Conservation (phyloP, 2,797 vertebrate species). For the Euphonia xanthogaster region DNA sequence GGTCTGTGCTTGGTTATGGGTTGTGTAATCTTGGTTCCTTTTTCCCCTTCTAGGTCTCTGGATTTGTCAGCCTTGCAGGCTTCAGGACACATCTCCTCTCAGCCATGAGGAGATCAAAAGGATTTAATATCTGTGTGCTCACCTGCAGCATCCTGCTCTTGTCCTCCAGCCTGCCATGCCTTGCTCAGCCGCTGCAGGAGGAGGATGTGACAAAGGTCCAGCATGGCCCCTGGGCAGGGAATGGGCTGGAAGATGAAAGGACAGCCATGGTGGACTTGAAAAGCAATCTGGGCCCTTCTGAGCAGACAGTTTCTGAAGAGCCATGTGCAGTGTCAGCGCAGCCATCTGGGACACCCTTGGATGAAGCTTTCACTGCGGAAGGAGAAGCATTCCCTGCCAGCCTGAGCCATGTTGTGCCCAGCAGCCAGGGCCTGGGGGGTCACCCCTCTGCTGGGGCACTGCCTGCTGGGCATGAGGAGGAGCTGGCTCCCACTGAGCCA, state of each 20-base stretch:
- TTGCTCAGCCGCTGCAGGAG: conserved; percentile 24
- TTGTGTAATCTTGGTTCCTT: not conserved
- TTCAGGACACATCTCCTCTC: not conserved
- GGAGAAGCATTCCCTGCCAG: not conserved
- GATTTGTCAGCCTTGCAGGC: not conserved
- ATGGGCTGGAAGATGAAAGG: conserved; percentile 20
- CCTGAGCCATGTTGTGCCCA: not conserved
- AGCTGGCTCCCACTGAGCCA: not conserved
- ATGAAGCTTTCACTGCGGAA: not conserved
- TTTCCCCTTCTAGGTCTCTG: conserved; percentile 49
- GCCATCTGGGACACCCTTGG: not conserved
- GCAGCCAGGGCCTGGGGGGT: not conserved
- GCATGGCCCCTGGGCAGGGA: not conserved
- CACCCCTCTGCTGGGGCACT: not conserved
- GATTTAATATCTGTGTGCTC: conserved; percentile 27
- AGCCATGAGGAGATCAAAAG: conserved; percentile 61
- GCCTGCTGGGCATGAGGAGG: not conserved
- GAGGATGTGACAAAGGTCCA: not conserved
- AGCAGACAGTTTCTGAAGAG: conserved; percentile 21
- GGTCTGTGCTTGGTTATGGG: not conserved
- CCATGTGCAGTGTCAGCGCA: not conserved
- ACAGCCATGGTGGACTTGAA: not conserved
- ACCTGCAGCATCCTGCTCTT: conserved; percentile 69
- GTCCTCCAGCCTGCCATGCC: conserved; percentile 24
- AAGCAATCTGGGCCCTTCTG: not conserved